A percentile compares a stretch with the other conserved stretches of the same genome.
Conservation (phyloP, 2,888 invertebrate genomes). For the Cotesia congregata region DNA sequence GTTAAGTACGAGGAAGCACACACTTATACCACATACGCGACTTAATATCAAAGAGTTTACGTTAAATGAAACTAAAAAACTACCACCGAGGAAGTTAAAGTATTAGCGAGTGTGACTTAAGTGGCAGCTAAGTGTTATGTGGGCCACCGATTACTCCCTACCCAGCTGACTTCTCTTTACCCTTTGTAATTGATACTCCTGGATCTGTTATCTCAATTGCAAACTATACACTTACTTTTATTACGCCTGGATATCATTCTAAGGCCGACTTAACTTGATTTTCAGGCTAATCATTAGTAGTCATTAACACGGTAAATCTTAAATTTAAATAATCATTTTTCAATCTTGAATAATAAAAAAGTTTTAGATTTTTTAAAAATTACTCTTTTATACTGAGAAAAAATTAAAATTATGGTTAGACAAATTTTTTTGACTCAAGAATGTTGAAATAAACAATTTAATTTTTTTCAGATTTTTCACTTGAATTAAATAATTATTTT, state of each 20-base stretch:
- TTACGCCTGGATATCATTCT: slow-evolving; percentile 11
- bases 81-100: slow-evolving; percentile 6
- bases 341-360: background rate
- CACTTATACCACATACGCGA: slow-evolving; percentile 21
- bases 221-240: slow-evolving; percentile 6
- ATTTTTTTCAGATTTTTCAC: too few relatives aligned
- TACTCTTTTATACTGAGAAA: background rate
- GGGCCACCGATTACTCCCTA: slow-evolving; percentile 56
- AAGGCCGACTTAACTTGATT: slow-evolving; percentile 1
- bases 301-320: slow-evolving; percentile 31
- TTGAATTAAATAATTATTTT: too few relatives aligned
- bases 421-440: too few relatives aligned
- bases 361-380: background rate
- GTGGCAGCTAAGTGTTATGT: slow-evolving; percentile 58
- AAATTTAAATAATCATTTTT: background rate
- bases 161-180: slow-evolving; percentile 26
- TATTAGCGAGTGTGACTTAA: slow-evolving; percentile 49
- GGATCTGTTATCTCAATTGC: slow-evolving; percentile 55
- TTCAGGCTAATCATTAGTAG: slow-evolving; percentile 31
- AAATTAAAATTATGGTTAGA: too few relatives aligned
- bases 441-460: too few relatives aligned
- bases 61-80: background rate
- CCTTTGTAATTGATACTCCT: slow-evolving; percentile 56
- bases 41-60: slow-evolving; percentile 27
- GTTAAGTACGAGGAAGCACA: slow-evolving; percentile 36